Evolutionary conservation across 2,797 vertebrate genomes (phyloP).

Genomic region (Heterohyrax brucei): DNA sequence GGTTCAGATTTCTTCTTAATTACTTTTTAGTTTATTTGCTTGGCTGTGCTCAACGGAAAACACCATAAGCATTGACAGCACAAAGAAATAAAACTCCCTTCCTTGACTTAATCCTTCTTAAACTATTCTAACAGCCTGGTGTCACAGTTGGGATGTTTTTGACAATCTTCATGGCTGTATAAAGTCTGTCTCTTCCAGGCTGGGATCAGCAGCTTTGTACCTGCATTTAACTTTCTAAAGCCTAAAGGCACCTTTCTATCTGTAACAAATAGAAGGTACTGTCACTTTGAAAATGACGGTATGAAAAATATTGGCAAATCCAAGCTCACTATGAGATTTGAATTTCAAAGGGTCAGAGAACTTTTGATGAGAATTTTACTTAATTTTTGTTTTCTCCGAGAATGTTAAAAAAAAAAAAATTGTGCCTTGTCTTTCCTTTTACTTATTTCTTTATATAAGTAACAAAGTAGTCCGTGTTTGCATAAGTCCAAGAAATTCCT

Average conservation of each 20-base stretch:
- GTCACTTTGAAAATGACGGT: conserved; percentile 33
- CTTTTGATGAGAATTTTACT: conserved; percentile 38
- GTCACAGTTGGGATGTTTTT: background rate
- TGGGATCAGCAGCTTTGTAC: conserved; percentile 45
- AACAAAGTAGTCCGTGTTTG: background rate
- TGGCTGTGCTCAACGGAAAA: conserved; percentile 37
- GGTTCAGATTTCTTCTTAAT: conserved; percentile 63
- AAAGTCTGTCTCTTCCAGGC: conserved; percentile 37
- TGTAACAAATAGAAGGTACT: conserved; percentile 52
- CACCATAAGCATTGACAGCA: background rate
- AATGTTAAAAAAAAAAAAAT: no score
- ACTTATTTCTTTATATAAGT: conserved; percentile 20
- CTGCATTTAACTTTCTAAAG: conserved; percentile 58
- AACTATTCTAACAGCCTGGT: background rate
- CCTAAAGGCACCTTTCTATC: background rate
- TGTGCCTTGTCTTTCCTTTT: background rate
- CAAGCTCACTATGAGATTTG: conserved; percentile 13
- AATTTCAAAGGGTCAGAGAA: conserved; percentile 66
- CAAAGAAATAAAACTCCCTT: conserved; percentile 9
- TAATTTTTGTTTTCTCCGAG: conserved; percentile 57
- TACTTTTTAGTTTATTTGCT: conserved; percentile 57
- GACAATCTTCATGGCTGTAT: background rate
- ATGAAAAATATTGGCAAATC: conserved; percentile 43
- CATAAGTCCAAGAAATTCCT: conserved; percentile 22
- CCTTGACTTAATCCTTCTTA: conserved; percentile 61